These are phyloP conservation scores for Rhipidura dahli DNA, from an alignment of 2,113 vertebrate species.

Conservation along the genomic window DNA sequence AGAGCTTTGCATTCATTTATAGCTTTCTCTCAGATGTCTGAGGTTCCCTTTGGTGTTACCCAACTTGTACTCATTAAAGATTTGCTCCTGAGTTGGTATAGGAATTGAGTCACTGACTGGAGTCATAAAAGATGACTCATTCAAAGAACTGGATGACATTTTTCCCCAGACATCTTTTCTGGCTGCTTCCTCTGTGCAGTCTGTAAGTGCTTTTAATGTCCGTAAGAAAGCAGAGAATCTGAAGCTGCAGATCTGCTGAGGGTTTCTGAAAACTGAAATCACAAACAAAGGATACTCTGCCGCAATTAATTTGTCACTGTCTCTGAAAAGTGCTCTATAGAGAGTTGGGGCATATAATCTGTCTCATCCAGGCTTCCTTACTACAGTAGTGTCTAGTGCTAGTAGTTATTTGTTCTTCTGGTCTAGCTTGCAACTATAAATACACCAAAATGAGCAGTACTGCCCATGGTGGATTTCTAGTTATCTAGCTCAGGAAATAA, in stretches of 20 bases:
- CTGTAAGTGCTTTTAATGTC: slow-evolving; percentile 9
- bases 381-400: neutral
- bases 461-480: neutral
- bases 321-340: neutral
- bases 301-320: neutral
- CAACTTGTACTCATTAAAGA: neutral
- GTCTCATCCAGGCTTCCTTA: neutral
- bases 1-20: neutral
- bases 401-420: neutral
- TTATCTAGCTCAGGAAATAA: neutral
- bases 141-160: slow-evolving; percentile 18
- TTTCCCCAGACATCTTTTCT: slow-evolving; percentile 24
- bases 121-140: slow-evolving; percentile 47
- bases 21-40: neutral
- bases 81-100: slow-evolving; percentile 5
- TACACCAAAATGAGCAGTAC: neutral
- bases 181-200: slow-evolving; percentile 5
- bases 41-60: neutral
- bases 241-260: neutral
- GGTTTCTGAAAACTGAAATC: neutral
- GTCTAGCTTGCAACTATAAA: neutral
- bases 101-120: slow-evolving; percentile 53
- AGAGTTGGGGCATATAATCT: neutral
- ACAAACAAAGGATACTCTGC: neutral
- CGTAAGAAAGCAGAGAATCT: neutral